Evolutionary conservation across 2,113 vertebrate species (phyloP), one percentile per base, ranked within the genome.

Genomic region (Corydoras sp.): DNA sequence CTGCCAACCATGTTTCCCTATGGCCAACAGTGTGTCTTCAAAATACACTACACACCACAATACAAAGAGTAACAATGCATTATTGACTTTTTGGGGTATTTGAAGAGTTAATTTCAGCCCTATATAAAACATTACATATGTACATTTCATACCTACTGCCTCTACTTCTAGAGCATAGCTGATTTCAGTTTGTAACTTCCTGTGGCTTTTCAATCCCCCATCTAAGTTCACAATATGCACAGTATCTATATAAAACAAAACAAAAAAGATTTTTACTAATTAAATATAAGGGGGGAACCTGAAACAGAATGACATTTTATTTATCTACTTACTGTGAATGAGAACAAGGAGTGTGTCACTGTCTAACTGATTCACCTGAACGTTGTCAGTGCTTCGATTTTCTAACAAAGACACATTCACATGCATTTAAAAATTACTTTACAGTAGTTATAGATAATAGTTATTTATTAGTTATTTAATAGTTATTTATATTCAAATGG

Each of bases 1-100:
- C 80, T 93, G 88, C 84, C 94, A 90, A 18, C 93, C 93, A 3
- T 95, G 93, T 78, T 88, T 90, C 93, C 93, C 95, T 77, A 94
- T 85, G 0, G 85, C 91, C 75, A 95, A 81, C 73, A 95, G 71
- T 0, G 85, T 88, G 61, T 91, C 88, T 3, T 89, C 88, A 6
- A 91, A 82, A 82, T 90, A 88, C 30, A 91, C 93, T 95, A 65
- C 35, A 56, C 14, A 9, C 13, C 35, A 43, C 35, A 43, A 50
- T 11, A 61, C 51, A 65, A 12, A 72, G 2, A 58, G n/a, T 49
- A 12, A n/a, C 55, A 60, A 3, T 18, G 2, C 10, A 10, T 53
- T 12, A 53, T 10, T 14, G 2, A 53, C 13, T 53, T 53, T 53
- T 10, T 43, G 35, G 13, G 55, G 13, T 14, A 58, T 58, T 58